These are phyloP conservation scores for Xestia ashworthii DNA, from an alignment of 2,888 invertebrate genomes.

Conservation along the genomic window DNA sequence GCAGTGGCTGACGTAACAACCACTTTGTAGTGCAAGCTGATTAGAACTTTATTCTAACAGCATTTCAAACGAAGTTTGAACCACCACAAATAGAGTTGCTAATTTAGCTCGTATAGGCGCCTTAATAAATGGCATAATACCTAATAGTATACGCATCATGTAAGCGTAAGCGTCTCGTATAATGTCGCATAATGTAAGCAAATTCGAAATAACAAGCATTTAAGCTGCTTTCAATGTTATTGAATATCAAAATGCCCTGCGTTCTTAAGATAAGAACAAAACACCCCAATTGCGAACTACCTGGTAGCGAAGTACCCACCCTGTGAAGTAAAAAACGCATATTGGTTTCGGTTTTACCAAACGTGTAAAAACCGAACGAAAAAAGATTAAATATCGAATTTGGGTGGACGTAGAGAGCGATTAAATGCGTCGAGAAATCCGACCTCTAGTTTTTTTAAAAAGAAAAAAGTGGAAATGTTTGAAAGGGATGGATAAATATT, in stretches of 20 bases:
- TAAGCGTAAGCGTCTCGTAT: neutral
- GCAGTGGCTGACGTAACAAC: too few relatives aligned
- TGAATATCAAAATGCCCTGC: constrained; percentile 21
- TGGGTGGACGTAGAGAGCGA: constrained; percentile 7
- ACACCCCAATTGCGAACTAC: neutral
- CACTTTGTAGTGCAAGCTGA: too few relatives aligned
- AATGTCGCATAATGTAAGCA: neutral
- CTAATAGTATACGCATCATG: neutral
- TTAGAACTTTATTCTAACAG: too few relatives aligned
- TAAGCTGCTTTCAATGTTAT: constrained; percentile 17
- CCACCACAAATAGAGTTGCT: too few relatives aligned
- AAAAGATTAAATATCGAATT: constrained; percentile 21
- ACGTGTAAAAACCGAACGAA: neutral
- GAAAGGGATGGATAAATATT: constrained; percentile 25
- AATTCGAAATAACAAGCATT: neutral
- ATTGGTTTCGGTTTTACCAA: neutral
- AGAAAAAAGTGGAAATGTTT: neutral
- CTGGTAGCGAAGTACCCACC: neutral
- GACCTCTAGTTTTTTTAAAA: constrained; percentile 16
- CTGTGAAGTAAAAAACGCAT: neutral
- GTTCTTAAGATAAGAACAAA: constrained; percentile 4
- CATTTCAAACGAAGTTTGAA: too few relatives aligned
- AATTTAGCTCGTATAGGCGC: too few relatives aligned
- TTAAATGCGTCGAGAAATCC: neutral
- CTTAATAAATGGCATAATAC: neutral